Percentiles rank a stretch among this genome's conserved stretches.
phyloP scores from a whole-genome alignment of 2,888 invertebrate genomes.

The Lasioglossum lativentre region DNA sequence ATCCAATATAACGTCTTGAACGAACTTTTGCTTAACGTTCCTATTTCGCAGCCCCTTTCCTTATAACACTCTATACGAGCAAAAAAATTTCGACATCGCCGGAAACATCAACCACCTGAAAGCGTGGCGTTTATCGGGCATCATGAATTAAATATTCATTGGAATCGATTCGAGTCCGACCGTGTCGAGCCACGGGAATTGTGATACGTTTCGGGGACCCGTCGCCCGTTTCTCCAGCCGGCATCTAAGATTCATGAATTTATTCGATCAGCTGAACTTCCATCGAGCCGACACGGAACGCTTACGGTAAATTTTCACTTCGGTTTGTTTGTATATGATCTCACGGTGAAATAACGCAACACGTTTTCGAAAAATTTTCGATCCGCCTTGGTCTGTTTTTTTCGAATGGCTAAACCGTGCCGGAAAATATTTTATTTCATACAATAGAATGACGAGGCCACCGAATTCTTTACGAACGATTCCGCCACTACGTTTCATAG shows the following conservation, averaged over 20 bases:
- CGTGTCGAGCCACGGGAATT: constrained; percentile 19
- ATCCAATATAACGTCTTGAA: background rate
- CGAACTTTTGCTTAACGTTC: background rate
- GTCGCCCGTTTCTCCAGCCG: background rate
- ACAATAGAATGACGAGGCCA: background rate
- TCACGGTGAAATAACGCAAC: background rate
- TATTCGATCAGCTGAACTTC: constrained; percentile 28
- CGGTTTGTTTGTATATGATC: background rate
- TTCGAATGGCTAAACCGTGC: background rate
- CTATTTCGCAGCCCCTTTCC: background rate
- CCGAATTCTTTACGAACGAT: background rate
- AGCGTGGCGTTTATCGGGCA: constrained; percentile 26
- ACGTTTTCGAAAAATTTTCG: background rate
- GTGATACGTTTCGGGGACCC: constrained; percentile 19
- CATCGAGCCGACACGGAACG: background rate
- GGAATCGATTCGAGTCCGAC: constrained; percentile 33
- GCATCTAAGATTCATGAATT: constrained; percentile 52
- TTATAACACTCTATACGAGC: background rate
- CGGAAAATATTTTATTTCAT: background rate
- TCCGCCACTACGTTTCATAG: no score
- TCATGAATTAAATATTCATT: constrained; percentile 53
- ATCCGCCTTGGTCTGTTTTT: background rate
- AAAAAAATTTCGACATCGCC: constrained; percentile 1
- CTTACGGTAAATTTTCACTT: constrained; percentile 11
- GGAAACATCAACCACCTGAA: background rate